These are phyloP conservation scores for Meriones psammophilus DNA, from an alignment of 2,797 vertebrate species.

Conservation along the genomic window DNA sequence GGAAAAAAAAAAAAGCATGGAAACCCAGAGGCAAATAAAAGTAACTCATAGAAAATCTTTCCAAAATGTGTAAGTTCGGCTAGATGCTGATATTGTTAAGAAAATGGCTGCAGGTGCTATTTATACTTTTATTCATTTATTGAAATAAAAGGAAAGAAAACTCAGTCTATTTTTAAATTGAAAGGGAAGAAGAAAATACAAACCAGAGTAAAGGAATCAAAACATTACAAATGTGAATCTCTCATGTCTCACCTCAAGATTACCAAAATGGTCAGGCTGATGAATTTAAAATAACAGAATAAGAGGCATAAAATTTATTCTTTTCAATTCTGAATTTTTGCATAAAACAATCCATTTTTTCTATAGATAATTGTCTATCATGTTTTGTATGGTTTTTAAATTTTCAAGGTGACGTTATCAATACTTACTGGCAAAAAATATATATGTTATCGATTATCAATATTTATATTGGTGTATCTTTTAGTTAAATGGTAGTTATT, in stretches of 20 bases:
- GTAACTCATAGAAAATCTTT: background rate
- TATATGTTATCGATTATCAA: too few species aligned
- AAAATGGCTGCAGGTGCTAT: background rate
- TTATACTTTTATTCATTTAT: background rate
- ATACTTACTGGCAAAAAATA: background rate
- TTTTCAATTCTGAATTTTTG: background rate
- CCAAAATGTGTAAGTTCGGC: background rate
- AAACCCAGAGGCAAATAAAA: slow-evolving; percentile 20
- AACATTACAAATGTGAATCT: slow-evolving; percentile 4
- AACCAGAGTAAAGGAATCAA: slow-evolving; percentile 34
- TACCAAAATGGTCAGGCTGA: background rate
- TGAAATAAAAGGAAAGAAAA: background rate
- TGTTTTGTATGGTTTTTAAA: background rate
- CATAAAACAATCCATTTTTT: background rate
- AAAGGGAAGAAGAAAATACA: background rate
- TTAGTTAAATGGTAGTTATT: too few species aligned
- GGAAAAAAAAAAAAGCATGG: background rate
- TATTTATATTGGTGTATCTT: too few species aligned
- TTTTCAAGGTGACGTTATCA: slow-evolving; percentile 12
- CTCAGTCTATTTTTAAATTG: background rate
- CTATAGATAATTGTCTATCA: background rate
- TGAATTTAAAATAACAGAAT: slow-evolving; percentile 54
- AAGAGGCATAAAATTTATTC: slow-evolving; percentile 7
- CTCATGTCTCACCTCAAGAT: background rate
- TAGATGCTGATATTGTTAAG: background rate